Conservation (phyloP, 2,113 vertebrate species). For the Piliocolobus tephrosceles region DNA sequence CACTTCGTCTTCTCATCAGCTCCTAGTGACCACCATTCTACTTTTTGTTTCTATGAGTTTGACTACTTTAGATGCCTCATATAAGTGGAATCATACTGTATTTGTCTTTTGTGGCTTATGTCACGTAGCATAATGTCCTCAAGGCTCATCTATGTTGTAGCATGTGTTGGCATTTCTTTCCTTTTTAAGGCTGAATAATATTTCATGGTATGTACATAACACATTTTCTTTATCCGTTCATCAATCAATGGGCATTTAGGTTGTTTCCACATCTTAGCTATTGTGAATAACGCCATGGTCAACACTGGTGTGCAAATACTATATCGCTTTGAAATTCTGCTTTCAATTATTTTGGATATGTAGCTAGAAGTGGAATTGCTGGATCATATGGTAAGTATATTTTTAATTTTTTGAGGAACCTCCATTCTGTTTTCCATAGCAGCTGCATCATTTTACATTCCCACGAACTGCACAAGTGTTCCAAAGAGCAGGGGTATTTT, state of each 20-base stretch:
- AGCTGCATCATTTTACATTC: neutral
- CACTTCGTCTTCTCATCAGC: neutral
- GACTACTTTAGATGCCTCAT: neutral
- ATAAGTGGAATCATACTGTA: neutral
- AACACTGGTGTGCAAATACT: neutral
- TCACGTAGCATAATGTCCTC: neutral
- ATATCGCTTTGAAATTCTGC: neutral
- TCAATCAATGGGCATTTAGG: neutral
- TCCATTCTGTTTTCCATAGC: neutral
- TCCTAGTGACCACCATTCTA: neutral
- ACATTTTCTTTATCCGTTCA: no score
- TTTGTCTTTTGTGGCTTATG: neutral
- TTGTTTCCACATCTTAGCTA: neutral
- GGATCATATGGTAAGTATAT: neutral
- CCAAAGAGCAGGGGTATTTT: neutral
- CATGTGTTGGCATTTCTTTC: neutral
- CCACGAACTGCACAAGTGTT: neutral
- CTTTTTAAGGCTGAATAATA: neutral
- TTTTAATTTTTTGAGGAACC: neutral
- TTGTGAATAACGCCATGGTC: neutral
- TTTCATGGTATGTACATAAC: no score
- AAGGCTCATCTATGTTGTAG: neutral
- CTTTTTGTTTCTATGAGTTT: neutral
- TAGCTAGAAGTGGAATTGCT: neutral
- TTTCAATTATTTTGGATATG: neutral